phyloP scores from a whole-genome alignment of 1,140 invertebrate species.

The Drosophila ogumai region DNA sequence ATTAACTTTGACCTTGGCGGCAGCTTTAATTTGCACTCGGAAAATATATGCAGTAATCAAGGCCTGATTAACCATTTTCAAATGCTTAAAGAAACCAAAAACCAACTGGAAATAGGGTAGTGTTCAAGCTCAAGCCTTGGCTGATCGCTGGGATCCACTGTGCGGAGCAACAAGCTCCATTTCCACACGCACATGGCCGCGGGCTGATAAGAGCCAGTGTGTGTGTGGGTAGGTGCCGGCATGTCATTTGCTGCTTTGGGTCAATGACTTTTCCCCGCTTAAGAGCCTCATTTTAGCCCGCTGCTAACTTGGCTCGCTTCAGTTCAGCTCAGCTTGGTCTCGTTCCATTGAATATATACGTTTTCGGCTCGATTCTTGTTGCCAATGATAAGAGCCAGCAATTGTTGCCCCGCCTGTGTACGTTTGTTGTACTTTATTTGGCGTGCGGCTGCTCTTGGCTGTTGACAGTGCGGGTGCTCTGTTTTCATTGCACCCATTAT shows the following conservation, averaged over 20 bases:
- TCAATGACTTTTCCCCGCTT: conserved; percentile 53
- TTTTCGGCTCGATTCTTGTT: conserved; percentile 50
- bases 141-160: conserved; percentile 35
- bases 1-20: not conserved
- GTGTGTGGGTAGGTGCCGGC: conserved; percentile 30
- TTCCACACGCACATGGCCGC: conserved; percentile 43
- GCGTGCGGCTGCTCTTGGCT: conserved; percentile 6
- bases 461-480: conserved; percentile 31
- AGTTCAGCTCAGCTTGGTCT: not conserved
- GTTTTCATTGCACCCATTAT: conserved; percentile 11
- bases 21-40: not conserved
- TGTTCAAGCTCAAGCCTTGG: too few relatives aligned
- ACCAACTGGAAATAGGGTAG: not conserved
- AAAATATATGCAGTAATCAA: not conserved
- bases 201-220: conserved; percentile 61
- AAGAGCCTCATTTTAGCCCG: not conserved
- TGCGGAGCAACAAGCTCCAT: conserved; percentile 46
- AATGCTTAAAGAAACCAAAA: not conserved
- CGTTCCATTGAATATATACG: not conserved
- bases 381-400: conserved; percentile 62
- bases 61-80: too few relatives aligned
- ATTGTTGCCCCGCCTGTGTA: conserved; percentile 16
- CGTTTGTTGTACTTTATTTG: not conserved
- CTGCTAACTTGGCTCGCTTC: conserved; percentile 11
- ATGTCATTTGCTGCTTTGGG: conserved; percentile 67